phyloP scores from a whole-genome alignment of 2,888 invertebrate species.

The Zhuqinia jingwanae region DNA sequence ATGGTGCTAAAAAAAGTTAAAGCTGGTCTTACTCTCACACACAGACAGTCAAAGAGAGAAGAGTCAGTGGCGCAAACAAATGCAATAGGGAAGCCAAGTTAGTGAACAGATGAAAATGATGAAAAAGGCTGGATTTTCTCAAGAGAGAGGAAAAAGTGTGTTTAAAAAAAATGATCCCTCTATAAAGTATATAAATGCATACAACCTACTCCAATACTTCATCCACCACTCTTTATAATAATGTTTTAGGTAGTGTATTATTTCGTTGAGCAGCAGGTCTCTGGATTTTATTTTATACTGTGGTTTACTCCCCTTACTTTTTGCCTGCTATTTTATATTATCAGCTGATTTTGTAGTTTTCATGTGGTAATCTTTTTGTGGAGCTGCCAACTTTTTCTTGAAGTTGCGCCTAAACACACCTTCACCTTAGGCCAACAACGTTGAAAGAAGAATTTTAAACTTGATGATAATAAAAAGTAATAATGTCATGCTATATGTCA shows the following conservation, averaged over 20 bases:
- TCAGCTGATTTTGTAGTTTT: slow-evolving; percentile 37
- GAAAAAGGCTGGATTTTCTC: slow-evolving; percentile 6
- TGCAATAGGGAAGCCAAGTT: neutral
- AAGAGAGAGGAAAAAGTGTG: slow-evolving; percentile 1
- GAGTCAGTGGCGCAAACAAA: neutral
- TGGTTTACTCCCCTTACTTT: no score
- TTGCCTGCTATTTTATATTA: neutral
- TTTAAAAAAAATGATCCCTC: slow-evolving; percentile 30
- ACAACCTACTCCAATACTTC: no score
- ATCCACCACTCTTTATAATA: no score
- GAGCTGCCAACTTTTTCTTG: slow-evolving; percentile 8
- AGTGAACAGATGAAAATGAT: neutral
- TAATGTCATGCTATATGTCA: neutral
- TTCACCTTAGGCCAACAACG: neutral
- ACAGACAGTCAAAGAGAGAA: neutral
- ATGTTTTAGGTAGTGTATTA: no score
- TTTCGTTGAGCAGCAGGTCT: neutral
- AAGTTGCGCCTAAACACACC: no score
- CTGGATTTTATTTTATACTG: no score
- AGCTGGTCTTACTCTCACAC: neutral
- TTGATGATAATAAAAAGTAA: no score
- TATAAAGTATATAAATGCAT: no score
- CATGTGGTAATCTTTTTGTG: neutral
- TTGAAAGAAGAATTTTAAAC: neutral
- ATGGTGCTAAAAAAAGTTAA: neutral